These are phyloP conservation scores for Drosophila sp. DNA, from an alignment of 1,140 invertebrate species.

Conservation along the genomic window DNA sequence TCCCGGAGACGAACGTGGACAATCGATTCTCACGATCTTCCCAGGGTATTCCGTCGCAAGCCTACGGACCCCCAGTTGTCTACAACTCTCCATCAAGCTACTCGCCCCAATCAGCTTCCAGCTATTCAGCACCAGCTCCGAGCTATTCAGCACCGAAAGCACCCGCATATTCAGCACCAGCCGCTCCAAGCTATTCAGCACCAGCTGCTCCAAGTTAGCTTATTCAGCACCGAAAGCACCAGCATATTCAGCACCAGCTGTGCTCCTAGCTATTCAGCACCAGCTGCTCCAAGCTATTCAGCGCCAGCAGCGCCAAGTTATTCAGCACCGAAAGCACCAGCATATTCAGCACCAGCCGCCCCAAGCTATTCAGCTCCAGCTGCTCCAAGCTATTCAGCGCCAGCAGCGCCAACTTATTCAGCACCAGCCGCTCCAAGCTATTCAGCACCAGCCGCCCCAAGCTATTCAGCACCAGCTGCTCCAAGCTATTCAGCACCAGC, in stretches of 20 bases:
- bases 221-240: constrained; percentile 26
- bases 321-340: constrained; percentile 14
- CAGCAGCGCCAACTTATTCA: constrained; percentile 23
- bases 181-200: constrained; percentile 25
- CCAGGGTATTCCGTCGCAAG: constrained; percentile 45
- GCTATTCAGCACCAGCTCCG: constrained; percentile 28
- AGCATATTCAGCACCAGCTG: constrained; percentile 13
- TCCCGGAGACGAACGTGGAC: constrained; percentile 40
- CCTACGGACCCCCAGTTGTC: constrained; percentile 55
- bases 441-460: constrained; percentile 35
- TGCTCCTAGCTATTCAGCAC: constrained; percentile 21
- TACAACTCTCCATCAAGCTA: constrained; percentile 59
- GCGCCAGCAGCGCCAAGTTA: constrained; percentile 18
- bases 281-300: constrained; percentile 25
- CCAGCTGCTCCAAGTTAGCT: constrained; percentile 7
- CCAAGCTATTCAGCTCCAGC: constrained; percentile 32
- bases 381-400: constrained; percentile 17
- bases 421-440: constrained; percentile 23
- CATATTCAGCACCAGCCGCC: constrained; percentile 33
- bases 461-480: constrained; percentile 28
- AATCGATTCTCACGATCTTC: constrained; percentile 40
- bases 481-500: constrained; percentile 40
- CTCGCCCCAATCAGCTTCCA: constrained; percentile 21
- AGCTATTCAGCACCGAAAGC: constrained; percentile 42
- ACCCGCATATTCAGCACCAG: constrained; percentile 43